phyloP scores from a whole-genome alignment of 1,140 invertebrate species.

The Zaprionus gabonicus region DNA sequence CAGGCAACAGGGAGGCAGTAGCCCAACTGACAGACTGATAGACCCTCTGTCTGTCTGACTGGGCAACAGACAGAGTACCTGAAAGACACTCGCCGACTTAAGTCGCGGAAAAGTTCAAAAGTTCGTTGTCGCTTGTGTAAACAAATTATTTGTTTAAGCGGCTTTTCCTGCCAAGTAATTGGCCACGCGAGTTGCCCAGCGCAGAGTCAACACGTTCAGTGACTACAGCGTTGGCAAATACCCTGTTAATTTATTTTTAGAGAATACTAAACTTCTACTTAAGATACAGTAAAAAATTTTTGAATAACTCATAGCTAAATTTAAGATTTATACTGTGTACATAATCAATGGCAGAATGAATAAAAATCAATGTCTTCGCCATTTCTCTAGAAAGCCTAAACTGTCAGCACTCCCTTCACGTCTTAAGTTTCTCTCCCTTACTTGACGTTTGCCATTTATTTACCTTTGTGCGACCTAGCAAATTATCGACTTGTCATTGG shows the following conservation, averaged over 20 bases:
- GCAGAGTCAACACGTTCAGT: conserved; percentile 40
- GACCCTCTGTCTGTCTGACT: conserved; percentile 19
- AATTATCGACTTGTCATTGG: conserved; percentile 71
- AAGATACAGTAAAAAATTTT: not conserved
- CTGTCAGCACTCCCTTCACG: not conserved
- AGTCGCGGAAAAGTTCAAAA: conserved; percentile 72
- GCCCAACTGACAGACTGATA: conserved; percentile 35
- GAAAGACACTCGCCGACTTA: conserved; percentile 30
- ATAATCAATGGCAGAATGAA: not conserved
- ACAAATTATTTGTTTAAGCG: conserved; percentile 79
- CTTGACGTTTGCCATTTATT: conserved; percentile 32
- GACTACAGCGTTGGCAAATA: conserved; percentile 34
- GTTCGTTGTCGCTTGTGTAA: conserved; percentile 81
- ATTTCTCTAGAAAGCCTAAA: not conserved
- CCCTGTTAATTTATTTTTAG: not conserved
- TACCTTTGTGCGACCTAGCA: conserved; percentile 46
- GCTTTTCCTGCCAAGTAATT: conserved; percentile 55
- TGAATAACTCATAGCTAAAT: not conserved
- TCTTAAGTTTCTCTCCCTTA: conserved; percentile 25
- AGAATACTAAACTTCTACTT: not conserved
- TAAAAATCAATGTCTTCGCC: not conserved
- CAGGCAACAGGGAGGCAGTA: conserved; percentile 54
- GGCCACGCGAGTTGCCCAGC: conserved; percentile 42
- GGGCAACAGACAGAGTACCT: conserved; percentile 17
- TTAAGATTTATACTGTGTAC: not conserved